These are phyloP conservation scores for Drosophila niveifrons DNA, from an alignment of 2,888 invertebrate genomes.

Conservation along the genomic window DNA sequence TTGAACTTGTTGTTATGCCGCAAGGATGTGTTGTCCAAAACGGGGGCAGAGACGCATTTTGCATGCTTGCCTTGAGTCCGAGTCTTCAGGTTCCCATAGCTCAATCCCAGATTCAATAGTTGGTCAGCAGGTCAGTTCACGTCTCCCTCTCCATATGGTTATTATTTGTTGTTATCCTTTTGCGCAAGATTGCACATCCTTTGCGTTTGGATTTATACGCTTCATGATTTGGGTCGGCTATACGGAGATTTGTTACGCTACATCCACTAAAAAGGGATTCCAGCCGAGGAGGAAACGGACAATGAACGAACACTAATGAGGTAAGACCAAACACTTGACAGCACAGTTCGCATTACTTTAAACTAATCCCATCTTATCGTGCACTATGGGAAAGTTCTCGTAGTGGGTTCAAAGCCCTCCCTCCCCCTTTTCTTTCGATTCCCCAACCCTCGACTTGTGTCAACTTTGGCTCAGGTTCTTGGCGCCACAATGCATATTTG, in stretches of 20 bases:
- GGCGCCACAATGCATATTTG: slow-evolving; percentile 66
- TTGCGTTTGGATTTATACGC: slow-evolving; percentile 57
- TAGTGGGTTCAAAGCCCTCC: slow-evolving; percentile 36
- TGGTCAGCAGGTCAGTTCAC: slow-evolving; percentile 64
- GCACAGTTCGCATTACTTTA: neutral
- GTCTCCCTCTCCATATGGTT: slow-evolving; percentile 48
- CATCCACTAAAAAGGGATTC: slow-evolving; percentile 43
- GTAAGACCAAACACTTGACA: slow-evolving; percentile 38
- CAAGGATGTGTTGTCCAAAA: slow-evolving; percentile 25
- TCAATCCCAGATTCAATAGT: slow-evolving; percentile 18
- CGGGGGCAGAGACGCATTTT: slow-evolving; percentile 64
- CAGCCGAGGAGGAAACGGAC: slow-evolving; percentile 15
- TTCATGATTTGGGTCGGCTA: slow-evolving; percentile 60
- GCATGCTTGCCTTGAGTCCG: slow-evolving; percentile 63
- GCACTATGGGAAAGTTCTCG: slow-evolving; percentile 16
- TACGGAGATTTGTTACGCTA: slow-evolving; percentile 47
- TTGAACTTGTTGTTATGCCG: slow-evolving; percentile 59
- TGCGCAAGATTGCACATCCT: slow-evolving; percentile 80
- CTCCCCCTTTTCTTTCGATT: slow-evolving; percentile 1
- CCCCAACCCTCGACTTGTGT: slow-evolving; percentile 24
- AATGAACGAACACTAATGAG: slow-evolving; percentile 53
- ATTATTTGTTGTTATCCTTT: slow-evolving; percentile 72
- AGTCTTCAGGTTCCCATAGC: slow-evolving; percentile 37
- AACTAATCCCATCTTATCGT: slow-evolving; percentile 12
- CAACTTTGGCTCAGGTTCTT: slow-evolving; percentile 35